A percentile compares a stretch with the other conserved stretches of the same genome.
These are phyloP conservation scores for Pipistrellus pygmaeus DNA, from an alignment of 2,797 vertebrate species.

Conservation along the genomic window DNA sequence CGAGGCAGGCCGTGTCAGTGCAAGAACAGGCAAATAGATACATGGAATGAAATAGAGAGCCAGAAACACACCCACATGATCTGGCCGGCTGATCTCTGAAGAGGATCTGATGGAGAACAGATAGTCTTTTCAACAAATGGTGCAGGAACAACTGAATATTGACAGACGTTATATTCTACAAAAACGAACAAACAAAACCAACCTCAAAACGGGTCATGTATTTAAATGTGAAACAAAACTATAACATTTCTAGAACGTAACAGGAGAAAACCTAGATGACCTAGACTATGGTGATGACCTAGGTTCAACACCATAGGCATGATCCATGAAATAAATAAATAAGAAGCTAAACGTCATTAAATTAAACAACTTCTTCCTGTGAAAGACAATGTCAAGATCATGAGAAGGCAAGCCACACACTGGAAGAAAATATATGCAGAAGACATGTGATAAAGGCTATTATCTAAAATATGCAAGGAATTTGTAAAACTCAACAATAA, in stretches of 20 bases:
- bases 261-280: not conserved
- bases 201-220: not conserved
- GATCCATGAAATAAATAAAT: not conserved
- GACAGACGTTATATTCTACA: not conserved
- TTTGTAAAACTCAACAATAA: not conserved
- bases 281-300: not conserved
- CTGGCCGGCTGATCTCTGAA: not conserved
- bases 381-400: not conserved
- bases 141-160: not conserved
- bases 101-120: not conserved
- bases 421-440: not conserved
- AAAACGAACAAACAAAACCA: not conserved
- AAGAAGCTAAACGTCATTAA: not conserved
- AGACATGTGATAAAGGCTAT: not conserved
- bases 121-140: not conserved
- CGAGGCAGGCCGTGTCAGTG: not conserved
- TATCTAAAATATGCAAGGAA: not conserved
- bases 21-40: not conserved
- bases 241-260: not conserved
- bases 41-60: not conserved
- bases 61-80: not conserved
- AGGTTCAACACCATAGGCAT: not conserved
- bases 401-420: not conserved
- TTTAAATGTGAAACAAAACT: not conserved
- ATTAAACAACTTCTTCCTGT: not conserved